Conservation (phyloP, 2,797 vertebrate genomes). For the Danio jaintianensis region DNA sequence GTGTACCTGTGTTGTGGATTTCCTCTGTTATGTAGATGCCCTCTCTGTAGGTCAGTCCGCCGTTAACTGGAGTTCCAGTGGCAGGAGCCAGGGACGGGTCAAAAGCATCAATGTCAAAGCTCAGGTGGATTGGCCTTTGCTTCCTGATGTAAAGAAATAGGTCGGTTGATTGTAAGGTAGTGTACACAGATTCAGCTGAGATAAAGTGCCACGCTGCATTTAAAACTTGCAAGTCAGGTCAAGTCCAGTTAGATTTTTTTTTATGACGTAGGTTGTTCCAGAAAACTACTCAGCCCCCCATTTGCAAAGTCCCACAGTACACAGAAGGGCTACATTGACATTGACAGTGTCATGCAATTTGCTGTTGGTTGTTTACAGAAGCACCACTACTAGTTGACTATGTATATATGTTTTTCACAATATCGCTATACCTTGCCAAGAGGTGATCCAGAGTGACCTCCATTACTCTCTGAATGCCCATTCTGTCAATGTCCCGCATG, state of each 20-base stretch:
- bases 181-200: neutral
- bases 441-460: constrained; percentile 93
- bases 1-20: constrained; percentile 93
- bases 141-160: constrained; percentile 75
- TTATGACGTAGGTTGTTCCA: neutral
- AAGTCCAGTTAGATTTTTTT: neutral
- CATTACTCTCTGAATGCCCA: constrained; percentile 97
- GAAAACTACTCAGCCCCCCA: neutral
- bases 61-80: constrained; percentile 93
- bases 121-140: constrained; percentile 92
- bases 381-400: neutral
- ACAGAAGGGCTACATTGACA: neutral
- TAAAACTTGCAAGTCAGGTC: neutral
- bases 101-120: constrained; percentile 97
- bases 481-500: constrained; percentile 94
- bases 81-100: constrained; percentile 95
- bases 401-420: neutral
- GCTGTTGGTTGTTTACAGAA: neutral
- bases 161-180: neutral
- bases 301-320: constrained; percentile 10
- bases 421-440: constrained; percentile 84
- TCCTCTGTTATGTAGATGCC: constrained; percentile 97
- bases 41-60: constrained; percentile 98
- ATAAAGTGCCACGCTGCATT: neutral
- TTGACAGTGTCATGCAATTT: neutral